These are phyloP conservation scores for Psilopsiagon aymara DNA, from an alignment of 2,113 vertebrate genomes.

Conservation along the genomic window DNA sequence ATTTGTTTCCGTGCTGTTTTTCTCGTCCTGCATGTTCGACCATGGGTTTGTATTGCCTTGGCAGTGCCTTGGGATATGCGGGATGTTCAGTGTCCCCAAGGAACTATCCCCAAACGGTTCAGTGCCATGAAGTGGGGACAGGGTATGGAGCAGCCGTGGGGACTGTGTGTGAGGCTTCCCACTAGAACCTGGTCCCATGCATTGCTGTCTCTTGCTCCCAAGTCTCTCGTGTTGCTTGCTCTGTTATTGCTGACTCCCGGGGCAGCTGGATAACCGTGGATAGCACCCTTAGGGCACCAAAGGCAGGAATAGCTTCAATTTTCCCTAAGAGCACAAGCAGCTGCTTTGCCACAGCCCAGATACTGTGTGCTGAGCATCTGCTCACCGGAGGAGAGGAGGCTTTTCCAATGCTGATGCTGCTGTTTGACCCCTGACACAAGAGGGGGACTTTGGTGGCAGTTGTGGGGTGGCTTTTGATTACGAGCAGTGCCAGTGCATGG, in stretches of 20 bases:
- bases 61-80: neutral
- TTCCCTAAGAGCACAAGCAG: neutral
- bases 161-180: neutral
- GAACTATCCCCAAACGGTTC: fast-evolving
- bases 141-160: neutral
- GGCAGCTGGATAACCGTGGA: neutral
- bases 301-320: neutral
- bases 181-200: neutral
- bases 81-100: neutral
- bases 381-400: fast-evolving
- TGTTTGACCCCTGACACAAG: fast-evolving
- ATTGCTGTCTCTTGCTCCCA: neutral
- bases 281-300: neutral
- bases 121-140: fast-evolving
- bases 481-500: neutral
- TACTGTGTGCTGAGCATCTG: neutral
- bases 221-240: neutral
- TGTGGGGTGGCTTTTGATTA: neutral
- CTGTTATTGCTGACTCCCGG: neutral
- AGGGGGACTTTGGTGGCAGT: neutral
- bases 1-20: neutral
- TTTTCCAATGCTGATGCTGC: neutral
- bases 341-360: neutral
- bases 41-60: neutral
- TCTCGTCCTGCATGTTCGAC: neutral